phyloP scores from a whole-genome alignment of 2,113 vertebrate species.

The Sigmodon hispidus region DNA sequence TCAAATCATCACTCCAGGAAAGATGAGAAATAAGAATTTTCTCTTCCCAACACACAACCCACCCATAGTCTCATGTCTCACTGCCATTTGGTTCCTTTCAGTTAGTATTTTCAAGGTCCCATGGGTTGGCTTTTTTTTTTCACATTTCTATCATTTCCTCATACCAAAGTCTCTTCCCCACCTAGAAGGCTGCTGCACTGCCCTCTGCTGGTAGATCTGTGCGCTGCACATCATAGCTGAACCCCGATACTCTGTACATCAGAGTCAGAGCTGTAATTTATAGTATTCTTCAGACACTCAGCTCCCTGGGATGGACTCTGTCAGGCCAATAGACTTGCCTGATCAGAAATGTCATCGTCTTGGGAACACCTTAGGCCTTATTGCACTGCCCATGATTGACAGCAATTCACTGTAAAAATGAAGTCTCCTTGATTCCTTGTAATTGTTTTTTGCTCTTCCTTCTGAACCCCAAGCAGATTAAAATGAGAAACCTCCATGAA shows the following conservation, averaged over 20 bases:
- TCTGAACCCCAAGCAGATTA: not conserved
- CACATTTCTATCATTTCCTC: not conserved
- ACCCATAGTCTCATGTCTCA: not conserved
- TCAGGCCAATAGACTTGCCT: not conserved
- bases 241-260: not conserved
- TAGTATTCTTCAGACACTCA: not conserved
- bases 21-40: not conserved
- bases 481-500: too few relatives aligned
- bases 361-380: not conserved
- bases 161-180: not conserved
- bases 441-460: not conserved
- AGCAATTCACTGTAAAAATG: not conserved
- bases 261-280: too few relatives aligned
- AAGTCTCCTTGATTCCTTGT: not conserved
- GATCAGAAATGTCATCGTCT: not conserved
- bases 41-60: not conserved
- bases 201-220: not conserved
- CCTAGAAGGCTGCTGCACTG: not conserved
- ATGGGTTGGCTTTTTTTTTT: not conserved
- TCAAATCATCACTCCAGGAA: not conserved
- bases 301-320: not conserved
- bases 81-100: not conserved
- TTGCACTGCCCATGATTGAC: not conserved
- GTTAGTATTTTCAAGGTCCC: not conserved
- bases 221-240: not conserved